phyloP scores from a whole-genome alignment of 2,888 invertebrate genomes.

The Ophion obscuratus region DNA sequence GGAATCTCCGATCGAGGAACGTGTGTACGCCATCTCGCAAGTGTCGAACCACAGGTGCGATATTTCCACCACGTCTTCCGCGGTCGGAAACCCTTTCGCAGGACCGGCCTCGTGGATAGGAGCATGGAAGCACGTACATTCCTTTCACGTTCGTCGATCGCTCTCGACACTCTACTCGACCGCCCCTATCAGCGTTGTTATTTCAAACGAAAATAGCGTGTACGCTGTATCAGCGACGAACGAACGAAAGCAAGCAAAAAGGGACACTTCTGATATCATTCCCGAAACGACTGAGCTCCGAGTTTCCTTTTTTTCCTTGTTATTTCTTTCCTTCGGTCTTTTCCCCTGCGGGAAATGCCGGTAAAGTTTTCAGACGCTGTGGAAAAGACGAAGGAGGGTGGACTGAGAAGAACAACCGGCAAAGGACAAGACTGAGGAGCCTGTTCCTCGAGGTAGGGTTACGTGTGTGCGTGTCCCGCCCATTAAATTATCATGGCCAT shows the following conservation, averaged over 20 bases:
- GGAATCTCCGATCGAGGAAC: slow-evolving; percentile 1
- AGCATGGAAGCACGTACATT: slow-evolving; percentile 45
- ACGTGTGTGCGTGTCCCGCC: slow-evolving; percentile 51
- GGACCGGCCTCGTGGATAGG: slow-evolving; percentile 18
- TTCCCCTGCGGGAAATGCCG: slow-evolving; percentile 16
- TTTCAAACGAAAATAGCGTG: slow-evolving; percentile 63
- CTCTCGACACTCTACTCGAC: slow-evolving; percentile 58
- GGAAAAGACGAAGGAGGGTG: slow-evolving; percentile 34
- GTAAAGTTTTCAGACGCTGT: slow-evolving; percentile 44
- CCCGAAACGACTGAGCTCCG: slow-evolving; percentile 35
- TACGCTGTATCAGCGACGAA: slow-evolving; percentile 42
- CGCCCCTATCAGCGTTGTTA: slow-evolving; percentile 61
- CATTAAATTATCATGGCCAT: slow-evolving; percentile 75
- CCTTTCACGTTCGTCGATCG: slow-evolving; percentile 63
- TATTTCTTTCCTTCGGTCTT: slow-evolving; percentile 20
- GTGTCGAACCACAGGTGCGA: slow-evolving; percentile 48
- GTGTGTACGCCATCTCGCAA: slow-evolving; percentile 4
- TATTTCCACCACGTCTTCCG: slow-evolving; percentile 44
- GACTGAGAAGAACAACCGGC: slow-evolving; percentile 37
- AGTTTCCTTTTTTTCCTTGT: slow-evolving; percentile 27
- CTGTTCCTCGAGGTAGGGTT: slow-evolving; percentile 38
- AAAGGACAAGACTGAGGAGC: slow-evolving; percentile 21
- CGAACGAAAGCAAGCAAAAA: slow-evolving; percentile 34
- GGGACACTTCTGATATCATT: slow-evolving; percentile 23
- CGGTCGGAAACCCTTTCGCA: slow-evolving; percentile 22